A percentile compares a stretch with the other conserved stretches of the same genome.
Evolutionary conservation across 2,888 invertebrate genomes (phyloP).

Genomic region (Resseliella maxima): DNA sequence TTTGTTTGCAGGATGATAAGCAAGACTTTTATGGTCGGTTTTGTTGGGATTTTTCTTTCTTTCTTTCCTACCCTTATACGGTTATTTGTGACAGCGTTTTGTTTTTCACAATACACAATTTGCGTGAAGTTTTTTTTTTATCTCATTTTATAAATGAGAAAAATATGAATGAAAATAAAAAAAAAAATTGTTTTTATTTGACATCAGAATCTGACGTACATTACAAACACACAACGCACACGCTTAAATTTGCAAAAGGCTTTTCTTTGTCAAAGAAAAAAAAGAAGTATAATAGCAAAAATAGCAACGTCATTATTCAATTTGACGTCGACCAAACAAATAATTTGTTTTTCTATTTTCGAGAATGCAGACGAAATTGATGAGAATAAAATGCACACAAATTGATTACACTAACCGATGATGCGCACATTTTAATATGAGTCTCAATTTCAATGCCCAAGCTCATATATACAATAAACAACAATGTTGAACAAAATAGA

Average conservation of each 20-base stretch:
- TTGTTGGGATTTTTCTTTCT: neutral
- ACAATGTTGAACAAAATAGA: neutral
- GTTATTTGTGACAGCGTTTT: neutral
- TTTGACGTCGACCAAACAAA: neutral
- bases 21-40: neutral
- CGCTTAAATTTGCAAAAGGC: neutral
- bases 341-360: too few relatives aligned
- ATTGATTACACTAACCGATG: neutral
- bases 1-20: conserved; percentile 40
- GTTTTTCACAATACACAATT: neutral
- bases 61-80: neutral
- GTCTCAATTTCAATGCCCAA: neutral
- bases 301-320: conserved; percentile 34
- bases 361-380: neutral
- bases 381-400: neutral
- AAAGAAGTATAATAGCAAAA: neutral
- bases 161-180: neutral
- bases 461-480: neutral
- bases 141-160: too few relatives aligned
- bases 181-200: neutral
- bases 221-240: neutral
- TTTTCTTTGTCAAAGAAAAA: neutral
- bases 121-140: neutral
- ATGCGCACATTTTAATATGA: neutral
- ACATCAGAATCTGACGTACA: neutral